Evolutionary conservation across 2,888 invertebrate genomes (phyloP), one percentile per base, ranked within the genome.

Genomic region (Reticulitermes lucifugus): DNA sequence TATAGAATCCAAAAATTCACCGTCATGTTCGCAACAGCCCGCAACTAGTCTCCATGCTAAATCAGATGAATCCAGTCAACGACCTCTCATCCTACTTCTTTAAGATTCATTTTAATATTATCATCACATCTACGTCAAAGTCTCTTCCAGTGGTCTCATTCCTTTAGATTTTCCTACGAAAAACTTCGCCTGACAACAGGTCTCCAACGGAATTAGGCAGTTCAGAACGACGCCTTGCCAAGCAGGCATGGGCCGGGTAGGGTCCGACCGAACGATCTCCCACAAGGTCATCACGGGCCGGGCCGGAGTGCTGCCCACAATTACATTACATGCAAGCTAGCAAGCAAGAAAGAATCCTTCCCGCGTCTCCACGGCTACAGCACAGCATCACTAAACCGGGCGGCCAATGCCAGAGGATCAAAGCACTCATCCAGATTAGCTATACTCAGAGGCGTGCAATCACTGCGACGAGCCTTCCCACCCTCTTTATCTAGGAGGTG

Each of bases 351-450:
- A 46, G 46, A 9, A 46, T 46, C 46, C 12, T 12, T 65, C 65
- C 65, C 18, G 7, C 55, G 55, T 55, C 55, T n/a, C n/a, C 65
- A 6, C n/a, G 25, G 65, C 65, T 65, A 65, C 65, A 65, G 65
- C 65, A 65, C 65, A 65, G 65, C 65, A 65, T 65, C 65, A 4
- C n/a, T n/a, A 55, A 55, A n/a, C 41, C 18, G 18, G 77, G 7
- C 25, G 29, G 85, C 79, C 65, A 65, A 65, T 65, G 65, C 65
- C 81, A 73, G 41, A 84, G 79, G 86, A 84, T 84, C 86, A 86
- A 86, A 84, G 86, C 81, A 81, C 86, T 86, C 84, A 43, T 77
- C 9, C 25, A 43, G 25, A 46, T 55, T 55, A 55, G 55, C 55
- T 55, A 9, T n/a, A 65, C 25, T 65, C 65, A 65, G 65, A 25